Base-by-base conservation (phyloP, 2,113 vertebrate species). In the Todiramphus chloris region DNA sequence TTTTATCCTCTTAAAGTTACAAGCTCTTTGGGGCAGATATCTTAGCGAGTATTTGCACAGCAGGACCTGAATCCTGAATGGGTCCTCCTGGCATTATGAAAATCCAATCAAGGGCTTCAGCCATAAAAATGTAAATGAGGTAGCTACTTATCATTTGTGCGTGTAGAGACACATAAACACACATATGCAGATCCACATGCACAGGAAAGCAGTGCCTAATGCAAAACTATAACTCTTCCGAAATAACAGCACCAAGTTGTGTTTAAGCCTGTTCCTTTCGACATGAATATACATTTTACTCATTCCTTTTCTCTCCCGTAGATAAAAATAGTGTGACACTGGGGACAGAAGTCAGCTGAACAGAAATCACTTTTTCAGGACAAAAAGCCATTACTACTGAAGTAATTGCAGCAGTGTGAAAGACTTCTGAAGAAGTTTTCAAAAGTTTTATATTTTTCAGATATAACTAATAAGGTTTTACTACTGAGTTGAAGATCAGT, bases 61-160 rank as follows among this genome's bases (percentile, higher is more conserved):
- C 68, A 94, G 76, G 95, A 87, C 69, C 86, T 48, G 91, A 89
- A 92, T 91, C 89, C 56, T 1, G 0, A 94, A 92, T 67, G 86
- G 83, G 30, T 46, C 76, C 88, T 92, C 46, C 68, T 60, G 76
- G 89, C 83, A 95, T 89, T 96, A 94, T 95, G 95, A 87, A 94
- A 97, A 95, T 94, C 88, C 91, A 84, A 25, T 89, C 84, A 87
- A 92, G 76, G 77, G 43, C 73, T 91, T 81, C 69, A 87, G 48
- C 53, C 83, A 82, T 92, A 70, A 94, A 93, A 91, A 97, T 95
- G 95, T 87, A 94, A 96, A 95, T 0, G 18, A 94, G n/a, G 74
- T 46, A 84, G 84, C 87, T 89, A 66, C 89, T 94, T 78, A 62
- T 51, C 74, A 68, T 89, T 94, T 89, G 66, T 79, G 93, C 0